Percentiles rank a stretch among this genome's conserved stretches.
These are phyloP conservation scores for Lophotriccus pileatus DNA, from an alignment of 2,797 vertebrate genomes.

Conservation along the genomic window DNA sequence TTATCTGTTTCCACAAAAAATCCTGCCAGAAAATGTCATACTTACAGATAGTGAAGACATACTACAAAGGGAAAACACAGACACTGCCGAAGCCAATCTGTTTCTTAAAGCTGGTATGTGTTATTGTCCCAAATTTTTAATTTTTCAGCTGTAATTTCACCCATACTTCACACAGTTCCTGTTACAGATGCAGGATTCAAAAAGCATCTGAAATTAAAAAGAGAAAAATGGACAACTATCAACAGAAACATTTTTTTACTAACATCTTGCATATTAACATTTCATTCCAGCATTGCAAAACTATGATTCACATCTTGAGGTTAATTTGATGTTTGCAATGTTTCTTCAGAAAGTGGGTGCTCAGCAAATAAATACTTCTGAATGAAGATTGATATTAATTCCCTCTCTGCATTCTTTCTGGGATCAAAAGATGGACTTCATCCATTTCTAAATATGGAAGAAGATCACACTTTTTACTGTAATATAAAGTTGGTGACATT, in stretches of 20 bases:
- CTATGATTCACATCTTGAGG: not conserved
- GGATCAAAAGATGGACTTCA: slow-evolving; percentile 40
- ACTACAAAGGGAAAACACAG: not conserved
- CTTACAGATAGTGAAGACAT: not conserved
- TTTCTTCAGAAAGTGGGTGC: not conserved
- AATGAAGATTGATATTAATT: not conserved
- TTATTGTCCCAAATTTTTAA: not conserved
- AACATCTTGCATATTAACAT: not conserved
- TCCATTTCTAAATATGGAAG: slow-evolving; percentile 39
- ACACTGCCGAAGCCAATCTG: not conserved
- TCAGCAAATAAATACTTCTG: not conserved
- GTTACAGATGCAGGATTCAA: not conserved
- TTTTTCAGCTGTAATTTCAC: not conserved
- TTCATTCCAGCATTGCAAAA: not conserved
- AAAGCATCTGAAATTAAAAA: not conserved
- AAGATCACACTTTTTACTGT: slow-evolving; percentile 29
- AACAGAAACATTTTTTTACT: not conserved
- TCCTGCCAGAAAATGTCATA: not conserved
- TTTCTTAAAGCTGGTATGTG: not conserved
- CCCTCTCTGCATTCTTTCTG: not conserved
- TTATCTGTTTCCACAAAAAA: slow-evolving; percentile 5
- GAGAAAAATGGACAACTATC: not conserved
- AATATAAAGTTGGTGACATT: slow-evolving; percentile 48
- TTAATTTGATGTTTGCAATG: not conserved
- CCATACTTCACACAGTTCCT: not conserved